Conservation (phyloP, 2,113 vertebrate species). For the Ctenodactylus gundi region DNA sequence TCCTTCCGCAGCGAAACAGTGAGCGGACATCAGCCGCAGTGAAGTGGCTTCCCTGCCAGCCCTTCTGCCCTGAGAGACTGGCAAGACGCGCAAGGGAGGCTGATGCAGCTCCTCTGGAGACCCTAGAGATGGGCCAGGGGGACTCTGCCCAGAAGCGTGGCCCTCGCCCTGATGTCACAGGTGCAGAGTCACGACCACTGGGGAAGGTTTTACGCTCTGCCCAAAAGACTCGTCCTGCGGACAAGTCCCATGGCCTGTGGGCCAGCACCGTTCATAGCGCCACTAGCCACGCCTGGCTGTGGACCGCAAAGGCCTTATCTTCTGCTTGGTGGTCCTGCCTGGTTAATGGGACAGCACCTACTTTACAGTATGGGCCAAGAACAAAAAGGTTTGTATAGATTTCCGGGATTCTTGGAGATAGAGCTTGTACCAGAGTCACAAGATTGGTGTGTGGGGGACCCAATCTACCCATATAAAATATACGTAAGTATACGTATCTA, state of each 20-base stretch:
- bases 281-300: background rate
- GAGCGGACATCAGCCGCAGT: background rate
- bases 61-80: background rate
- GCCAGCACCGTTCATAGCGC: no score
- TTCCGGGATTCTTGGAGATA: background rate
- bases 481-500: no score
- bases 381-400: accelerated
- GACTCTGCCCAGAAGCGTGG: background rate
- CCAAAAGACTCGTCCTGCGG: background rate
- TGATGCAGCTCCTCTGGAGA: background rate
- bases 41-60: accelerated
- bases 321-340: accelerated
- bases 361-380: background rate
- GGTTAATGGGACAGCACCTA: accelerated
- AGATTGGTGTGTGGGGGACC: accelerated
- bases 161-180: accelerated
- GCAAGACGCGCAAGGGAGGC: accelerated
- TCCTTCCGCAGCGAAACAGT: background rate
- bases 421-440: background rate
- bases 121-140: background rate
- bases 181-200: background rate
- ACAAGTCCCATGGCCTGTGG: accelerated
- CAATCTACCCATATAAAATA: background rate
- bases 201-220: background rate
- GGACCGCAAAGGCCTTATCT: background rate